Conservation (phyloP, 2,113 vertebrate species). For the Elaphurus davidianus region DNA sequence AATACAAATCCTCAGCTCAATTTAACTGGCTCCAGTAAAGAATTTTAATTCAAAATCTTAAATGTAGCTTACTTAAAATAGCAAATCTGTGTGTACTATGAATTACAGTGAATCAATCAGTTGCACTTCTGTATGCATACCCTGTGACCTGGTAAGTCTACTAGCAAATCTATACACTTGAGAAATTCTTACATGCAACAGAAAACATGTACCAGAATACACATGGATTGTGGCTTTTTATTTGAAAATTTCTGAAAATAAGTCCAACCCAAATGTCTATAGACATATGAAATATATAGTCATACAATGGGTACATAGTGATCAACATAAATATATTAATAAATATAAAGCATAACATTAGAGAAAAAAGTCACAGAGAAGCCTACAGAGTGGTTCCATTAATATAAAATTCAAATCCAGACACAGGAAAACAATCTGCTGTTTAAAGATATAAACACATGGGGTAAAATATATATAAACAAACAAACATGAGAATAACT, state of each 20-base stretch:
- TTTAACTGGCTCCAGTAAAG: neutral
- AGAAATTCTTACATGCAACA: neutral
- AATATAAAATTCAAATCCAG: neutral
- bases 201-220: neutral
- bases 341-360: neutral
- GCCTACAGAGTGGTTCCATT: neutral
- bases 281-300: neutral
- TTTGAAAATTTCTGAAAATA: neutral
- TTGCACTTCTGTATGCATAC: neutral
- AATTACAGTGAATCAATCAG: neutral
- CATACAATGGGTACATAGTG: neutral
- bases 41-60: conserved; percentile 1
- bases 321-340: neutral
- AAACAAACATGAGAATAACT: neutral
- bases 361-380: neutral
- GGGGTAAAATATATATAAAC: neutral
- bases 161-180: neutral
- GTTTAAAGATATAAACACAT: neutral
- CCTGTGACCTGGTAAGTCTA: neutral
- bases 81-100: neutral
- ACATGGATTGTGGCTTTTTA: neutral
- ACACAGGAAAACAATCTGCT: neutral
- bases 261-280: neutral
- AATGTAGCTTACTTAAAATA: neutral
- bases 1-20: neutral